These are phyloP conservation scores for Spodoptera exigua DNA, from an alignment of 2,888 invertebrate genomes.

Conservation along the genomic window DNA sequence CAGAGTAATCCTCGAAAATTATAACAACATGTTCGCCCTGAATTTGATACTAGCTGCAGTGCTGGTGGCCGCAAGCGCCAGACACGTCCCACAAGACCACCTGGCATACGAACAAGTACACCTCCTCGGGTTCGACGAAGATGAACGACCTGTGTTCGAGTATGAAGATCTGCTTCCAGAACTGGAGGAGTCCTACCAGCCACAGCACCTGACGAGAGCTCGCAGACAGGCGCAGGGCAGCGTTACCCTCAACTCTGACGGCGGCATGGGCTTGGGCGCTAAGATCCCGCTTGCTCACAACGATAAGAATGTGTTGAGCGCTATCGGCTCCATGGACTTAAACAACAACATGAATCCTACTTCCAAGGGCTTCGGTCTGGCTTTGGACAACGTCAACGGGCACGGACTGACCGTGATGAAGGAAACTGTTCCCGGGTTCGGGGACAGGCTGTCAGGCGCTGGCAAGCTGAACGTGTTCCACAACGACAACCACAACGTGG, in stretches of 20 bases:
- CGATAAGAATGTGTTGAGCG: constrained; percentile 36
- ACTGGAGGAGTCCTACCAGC: constrained; percentile 4
- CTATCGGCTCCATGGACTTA: constrained; percentile 19
- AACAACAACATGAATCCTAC: constrained; percentile 19
- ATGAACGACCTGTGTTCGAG: constrained; percentile 6
- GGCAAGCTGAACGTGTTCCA: constrained; percentile 35
- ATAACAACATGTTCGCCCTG: constrained; percentile 23
- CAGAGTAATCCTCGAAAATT: neutral
- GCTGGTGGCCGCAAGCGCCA: constrained; percentile 30
- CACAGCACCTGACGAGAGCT: constrained; percentile 10
- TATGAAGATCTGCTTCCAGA: constrained; percentile 1
- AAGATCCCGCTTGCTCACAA: constrained; percentile 24
- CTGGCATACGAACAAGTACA: constrained; percentile 9
- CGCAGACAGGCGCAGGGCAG: constrained; percentile 40
- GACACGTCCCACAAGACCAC: constrained; percentile 28
- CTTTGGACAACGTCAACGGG: constrained; percentile 32
- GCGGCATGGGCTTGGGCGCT: constrained; percentile 15
- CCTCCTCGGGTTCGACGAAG: constrained; percentile 9
- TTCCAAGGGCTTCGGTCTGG: constrained; percentile 27
- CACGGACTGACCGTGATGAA: constrained; percentile 28
- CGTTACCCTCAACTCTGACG: constrained; percentile 37
- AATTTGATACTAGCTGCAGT: constrained; percentile 34
- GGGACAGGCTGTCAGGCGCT: constrained; percentile 20
- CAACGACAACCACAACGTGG: constrained; percentile 27
- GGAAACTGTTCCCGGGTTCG: constrained; percentile 19